phyloP scores from a whole-genome alignment of 2,113 vertebrate genomes.

The Chitala chitala region DNA sequence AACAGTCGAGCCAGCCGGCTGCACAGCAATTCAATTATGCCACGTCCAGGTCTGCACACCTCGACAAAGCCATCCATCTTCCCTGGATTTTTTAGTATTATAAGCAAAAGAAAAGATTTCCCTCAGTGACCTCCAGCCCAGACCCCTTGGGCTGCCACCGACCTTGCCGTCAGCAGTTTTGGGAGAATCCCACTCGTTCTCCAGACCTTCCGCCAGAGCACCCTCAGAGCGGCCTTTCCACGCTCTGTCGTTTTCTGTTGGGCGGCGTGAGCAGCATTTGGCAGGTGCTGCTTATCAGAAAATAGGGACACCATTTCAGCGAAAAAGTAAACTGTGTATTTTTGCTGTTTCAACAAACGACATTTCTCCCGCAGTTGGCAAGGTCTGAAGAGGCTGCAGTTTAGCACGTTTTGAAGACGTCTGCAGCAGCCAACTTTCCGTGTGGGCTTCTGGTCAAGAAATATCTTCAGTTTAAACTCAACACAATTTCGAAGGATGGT shows the following conservation, averaged over 20 bases:
- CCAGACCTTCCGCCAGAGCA: background rate
- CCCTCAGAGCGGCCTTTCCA: no score
- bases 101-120: constrained; percentile 27
- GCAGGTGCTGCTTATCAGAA: constrained; percentile 21
- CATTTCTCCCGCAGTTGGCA: background rate
- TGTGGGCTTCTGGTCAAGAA: background rate
- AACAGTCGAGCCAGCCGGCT: constrained; percentile 22
- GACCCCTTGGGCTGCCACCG: background rate
- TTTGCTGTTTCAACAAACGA: background rate
- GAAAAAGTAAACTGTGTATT: background rate
- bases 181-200: constrained; percentile 21
- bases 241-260: background rate
- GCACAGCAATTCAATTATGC: constrained; percentile 28
- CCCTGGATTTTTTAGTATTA: constrained; percentile 19
- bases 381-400: background rate
- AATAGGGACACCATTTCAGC: constrained; percentile 17
- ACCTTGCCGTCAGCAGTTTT: constrained; percentile 23
- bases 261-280: background rate
- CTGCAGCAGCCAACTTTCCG: background rate
- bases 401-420: background rate
- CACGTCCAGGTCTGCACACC: constrained; percentile 21
- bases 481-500: background rate
- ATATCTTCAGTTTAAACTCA: constrained; percentile 18
- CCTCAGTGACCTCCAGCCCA: no score
- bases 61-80: constrained; percentile 28